Base-by-base conservation (phyloP, 2,888 invertebrate genomes). In the Falcaria lacertinaria region DNA sequence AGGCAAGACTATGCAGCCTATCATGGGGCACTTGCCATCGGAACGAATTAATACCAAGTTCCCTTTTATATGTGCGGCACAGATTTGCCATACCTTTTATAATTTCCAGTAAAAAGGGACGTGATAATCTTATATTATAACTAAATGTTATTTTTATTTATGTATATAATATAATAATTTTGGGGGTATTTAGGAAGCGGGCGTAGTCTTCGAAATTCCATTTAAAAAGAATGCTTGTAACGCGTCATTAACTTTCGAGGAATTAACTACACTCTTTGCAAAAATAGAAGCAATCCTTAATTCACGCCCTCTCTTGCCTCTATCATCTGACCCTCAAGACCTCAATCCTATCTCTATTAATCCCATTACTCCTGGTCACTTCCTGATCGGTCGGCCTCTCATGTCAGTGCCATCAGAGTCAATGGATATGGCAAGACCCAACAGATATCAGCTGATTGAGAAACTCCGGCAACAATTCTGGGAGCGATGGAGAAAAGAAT, bases 211-310 rank as follows among this genome's bases (percentile, higher is more conserved):
- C 46, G 0, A 51, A 50, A 41, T 34, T 15, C 19, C 55, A 55
- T 11, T 15, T 52, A 2, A 44, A 43, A 39, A 19, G 19, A 19
- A 19, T 19, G 19, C 19, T 19, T 3, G 19, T 19, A 19, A 19
- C 39, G 50, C 8, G 22, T 39, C 16, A 33, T 42, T 47, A 11
- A 52, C 50, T 17, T 57, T 37, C 25, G 52, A 57, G 39, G 47
- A 50, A 36, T 37, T 52, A 15, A 15, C 37, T 7, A 50, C 50
- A 7, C 39, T 55, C n/a, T 54, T 56, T 33, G 34, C 44, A 15
- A 49, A 57, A 42, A 46, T 54, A 34, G 52, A 54, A 41, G 40
- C 52, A 6, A 50, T 54, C 35, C 43, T 57, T 2, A 54, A 57
- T 39, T 46, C 47, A 34, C 47, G 52, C 13, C 53, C 54, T 15